Base-by-base conservation (phyloP, 1,140 invertebrate species). In the Macrobrachium nipponense region DNA sequence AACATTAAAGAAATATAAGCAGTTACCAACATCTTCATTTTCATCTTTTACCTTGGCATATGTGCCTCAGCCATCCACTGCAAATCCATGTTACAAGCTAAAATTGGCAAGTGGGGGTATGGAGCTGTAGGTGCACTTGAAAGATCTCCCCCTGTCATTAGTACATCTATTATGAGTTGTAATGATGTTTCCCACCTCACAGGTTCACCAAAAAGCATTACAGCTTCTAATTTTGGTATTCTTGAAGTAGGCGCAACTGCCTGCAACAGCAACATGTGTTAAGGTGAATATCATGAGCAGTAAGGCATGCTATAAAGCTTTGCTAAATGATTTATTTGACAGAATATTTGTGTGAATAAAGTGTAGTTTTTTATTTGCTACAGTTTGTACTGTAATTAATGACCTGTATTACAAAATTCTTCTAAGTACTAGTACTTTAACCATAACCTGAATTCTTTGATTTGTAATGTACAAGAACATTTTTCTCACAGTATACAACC, bases 31-130 rank as follows among this genome's bases (percentile, higher is more conserved):
- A 51, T 51, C 60, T 18, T 64, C 59, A 91, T 93, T 90, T 6
- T 12, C 14, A 36, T 23, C n/a, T 23, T 10, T 85, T 58, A 89
- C 88, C 94, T 91, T 7, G 94, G 94, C 90, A 94, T 93, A 27
- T 92, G 92, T 43, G 94, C 93, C 90, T 94, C 93, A 18, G 94
- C 94, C 90, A 94, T 94, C 93, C 94, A 95, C 58, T 94, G 91
- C 11, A 95, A 91, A 91, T 95, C 94, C 93, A 94, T 94, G 89
- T 95, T 95, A 89, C 94, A 95, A 5, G 94, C 94, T 66, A 95
- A 89, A 12, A 95, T 90, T 44, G 94, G 94, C 86, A 95, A 92
- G 90, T 95, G 94, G 43, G 94, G 93, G 90, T 94, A 92, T 18
- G 93, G 92, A 43, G 86, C 82, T 23, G 82, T 78, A 23, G 90